Evolutionary conservation across 2,113 vertebrate genomes (phyloP).

Genomic region (Ctenomys sociabilis): DNA sequence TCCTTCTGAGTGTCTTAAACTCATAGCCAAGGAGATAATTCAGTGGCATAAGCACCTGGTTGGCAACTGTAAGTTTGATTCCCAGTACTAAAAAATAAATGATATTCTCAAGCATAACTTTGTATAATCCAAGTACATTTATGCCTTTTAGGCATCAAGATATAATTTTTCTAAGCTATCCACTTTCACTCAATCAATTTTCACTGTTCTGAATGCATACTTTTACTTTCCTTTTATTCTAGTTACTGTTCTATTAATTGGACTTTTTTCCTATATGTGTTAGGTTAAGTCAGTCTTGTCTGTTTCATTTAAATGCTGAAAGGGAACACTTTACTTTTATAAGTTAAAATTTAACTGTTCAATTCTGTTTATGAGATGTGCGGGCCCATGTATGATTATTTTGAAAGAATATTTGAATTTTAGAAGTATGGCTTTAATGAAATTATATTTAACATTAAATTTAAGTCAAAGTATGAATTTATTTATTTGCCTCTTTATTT

Average conservation of each 20-base stretch:
- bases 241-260: background rate
- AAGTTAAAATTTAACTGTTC: background rate
- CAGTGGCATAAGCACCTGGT: too few relatives aligned
- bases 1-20: background rate
- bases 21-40: too few relatives aligned
- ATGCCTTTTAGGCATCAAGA: background rate
- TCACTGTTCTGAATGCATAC: background rate
- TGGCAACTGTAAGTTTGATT: too few relatives aligned
- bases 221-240: background rate
- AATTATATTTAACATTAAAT: background rate
- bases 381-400: background rate
- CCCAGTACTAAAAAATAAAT: too few relatives aligned
- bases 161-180: background rate
- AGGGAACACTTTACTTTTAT: background rate
- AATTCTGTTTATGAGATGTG: background rate
- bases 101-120: background rate
- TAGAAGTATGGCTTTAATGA: background rate
- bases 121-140: background rate
- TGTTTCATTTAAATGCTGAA: background rate
- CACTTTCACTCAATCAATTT: background rate
- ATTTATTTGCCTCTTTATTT: background rate
- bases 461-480: background rate
- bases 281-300: too few relatives aligned
- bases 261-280: background rate
- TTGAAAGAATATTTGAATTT: background rate